Evolutionary conservation across 2,888 invertebrate species (phyloP), one percentile per base, ranked within the genome.

Genomic region (Tiphia femorata): DNA sequence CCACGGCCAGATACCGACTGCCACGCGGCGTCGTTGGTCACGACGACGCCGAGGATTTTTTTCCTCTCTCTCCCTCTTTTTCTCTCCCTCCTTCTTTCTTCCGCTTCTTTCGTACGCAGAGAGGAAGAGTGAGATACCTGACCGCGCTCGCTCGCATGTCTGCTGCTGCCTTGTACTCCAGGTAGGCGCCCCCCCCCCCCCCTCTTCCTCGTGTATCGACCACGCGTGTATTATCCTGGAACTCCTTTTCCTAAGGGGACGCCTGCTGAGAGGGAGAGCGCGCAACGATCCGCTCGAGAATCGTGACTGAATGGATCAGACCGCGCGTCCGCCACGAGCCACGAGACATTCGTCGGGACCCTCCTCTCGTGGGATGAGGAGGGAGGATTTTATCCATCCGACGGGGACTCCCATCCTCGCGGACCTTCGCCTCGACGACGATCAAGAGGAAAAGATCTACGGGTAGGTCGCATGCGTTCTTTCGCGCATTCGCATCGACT

Each of bases 1-100:
- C 76, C 76, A 62, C 59, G 42, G 59, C 42, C 63, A 69, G 71
- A 73, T 71, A 69, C 61, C 67, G 62, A 55, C 56, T 55, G 70
- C 66, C 63, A 63, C 51, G 58, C 53, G 48, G 38, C 62, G 43
- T 29, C 57, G 42, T n/a, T n/a, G n/a, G 49, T 58, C 38, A 35
- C 58, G 42, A 27, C 51, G 51, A 51, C 19, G 42, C 23, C 46
- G 23, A 20, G 20, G 16, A 37, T 27, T 25, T 40, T 41, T 35
- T 46, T 25, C 46, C 19, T 47, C 29, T 40, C 40, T 35, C 35
- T 21, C 4, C 8, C 16, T 2, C 43, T 49, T 59, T 67, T 59
- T 43, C 47, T 33, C 44, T 44, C 49, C 25, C 12, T 20, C 41
- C 19, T 42, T 30, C 33, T 19, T n/a, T 27, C 25, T 21, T 16